Conservation (phyloP, 2,797 vertebrate species). For the Hoplostethus mediterraneus region DNA sequence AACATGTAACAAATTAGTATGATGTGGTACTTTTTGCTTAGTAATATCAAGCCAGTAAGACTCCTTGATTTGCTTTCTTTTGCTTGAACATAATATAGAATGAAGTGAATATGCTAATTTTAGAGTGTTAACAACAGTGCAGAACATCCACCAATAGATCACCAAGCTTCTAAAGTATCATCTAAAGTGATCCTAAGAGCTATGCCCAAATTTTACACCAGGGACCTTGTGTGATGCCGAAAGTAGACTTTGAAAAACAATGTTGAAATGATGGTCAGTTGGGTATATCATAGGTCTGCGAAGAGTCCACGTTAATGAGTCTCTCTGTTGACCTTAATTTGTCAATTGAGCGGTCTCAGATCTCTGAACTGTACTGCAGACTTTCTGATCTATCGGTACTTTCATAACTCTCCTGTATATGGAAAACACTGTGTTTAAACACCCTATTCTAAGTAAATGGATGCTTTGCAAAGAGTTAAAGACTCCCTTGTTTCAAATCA, state of each 20-base stretch:
- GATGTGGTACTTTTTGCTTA: background rate
- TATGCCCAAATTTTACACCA: background rate
- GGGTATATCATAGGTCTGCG: background rate
- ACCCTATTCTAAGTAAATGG: slow-evolving; percentile 42
- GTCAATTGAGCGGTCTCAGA: slow-evolving; percentile 7
- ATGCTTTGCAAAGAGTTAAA: slow-evolving; percentile 25
- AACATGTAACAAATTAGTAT: slow-evolving; percentile 10
- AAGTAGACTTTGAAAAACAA: background rate
- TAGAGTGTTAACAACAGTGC: background rate
- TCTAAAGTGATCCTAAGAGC: background rate
- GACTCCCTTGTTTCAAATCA: background rate
- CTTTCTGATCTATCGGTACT: slow-evolving; percentile 6
- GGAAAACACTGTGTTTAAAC: slow-evolving; percentile 23
- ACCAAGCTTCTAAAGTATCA: slow-evolving; percentile 4
- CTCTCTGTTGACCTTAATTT: slow-evolving; percentile 7
- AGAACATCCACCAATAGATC: background rate
- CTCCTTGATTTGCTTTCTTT: background rate
- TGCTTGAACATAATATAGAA: slow-evolving; percentile 8
- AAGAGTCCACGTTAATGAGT: slow-evolving; percentile 8
- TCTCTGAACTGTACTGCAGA: slow-evolving; percentile 16
- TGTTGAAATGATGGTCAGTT: slow-evolving; percentile 4
- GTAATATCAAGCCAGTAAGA: background rate
- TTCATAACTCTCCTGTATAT: slow-evolving; percentile 8
- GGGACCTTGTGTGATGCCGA: background rate
- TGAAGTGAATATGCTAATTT: slow-evolving; percentile 5